Conservation (phyloP, 2,113 vertebrate genomes). For the Thamnophis sirtalis region DNA sequence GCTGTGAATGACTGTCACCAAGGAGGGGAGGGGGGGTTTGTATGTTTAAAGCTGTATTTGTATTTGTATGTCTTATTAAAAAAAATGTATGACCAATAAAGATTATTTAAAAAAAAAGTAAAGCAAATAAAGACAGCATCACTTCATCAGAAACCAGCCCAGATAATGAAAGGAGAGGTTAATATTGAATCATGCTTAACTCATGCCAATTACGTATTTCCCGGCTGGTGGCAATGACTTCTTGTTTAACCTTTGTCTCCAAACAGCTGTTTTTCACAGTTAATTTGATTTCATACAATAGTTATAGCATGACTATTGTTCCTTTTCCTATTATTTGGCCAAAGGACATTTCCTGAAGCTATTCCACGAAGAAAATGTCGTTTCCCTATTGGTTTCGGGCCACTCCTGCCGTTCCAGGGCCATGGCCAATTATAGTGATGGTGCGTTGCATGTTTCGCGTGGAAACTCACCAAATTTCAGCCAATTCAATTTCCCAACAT, state of each 20-base stretch:
- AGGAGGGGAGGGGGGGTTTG: no score
- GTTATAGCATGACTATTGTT: not conserved
- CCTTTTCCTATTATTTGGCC: not conserved
- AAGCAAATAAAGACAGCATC: not conserved
- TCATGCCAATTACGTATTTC: not conserved
- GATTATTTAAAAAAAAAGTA: no score
- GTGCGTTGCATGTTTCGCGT: not conserved
- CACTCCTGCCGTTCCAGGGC: not conserved
- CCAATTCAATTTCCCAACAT: not conserved
- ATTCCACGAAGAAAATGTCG: not conserved
- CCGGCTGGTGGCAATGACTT: not conserved
- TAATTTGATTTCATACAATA: not conserved
- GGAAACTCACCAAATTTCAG: not conserved
- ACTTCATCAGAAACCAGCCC: not conserved
- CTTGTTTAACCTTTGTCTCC: not conserved
- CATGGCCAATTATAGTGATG: not conserved
- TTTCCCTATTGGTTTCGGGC: not conserved
- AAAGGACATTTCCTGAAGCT: not conserved
- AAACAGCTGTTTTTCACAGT: not conserved
- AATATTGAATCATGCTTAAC: not conserved
- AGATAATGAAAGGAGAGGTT: not conserved
- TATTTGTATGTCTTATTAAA: no score
- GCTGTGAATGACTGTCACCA: no score
- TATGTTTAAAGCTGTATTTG: no score
- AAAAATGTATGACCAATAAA: no score